A percentile compares a stretch with the other conserved stretches of the same genome.
Evolutionary conservation across 2,113 vertebrate species (phyloP).

Genomic region (Steatornis caripensis): DNA sequence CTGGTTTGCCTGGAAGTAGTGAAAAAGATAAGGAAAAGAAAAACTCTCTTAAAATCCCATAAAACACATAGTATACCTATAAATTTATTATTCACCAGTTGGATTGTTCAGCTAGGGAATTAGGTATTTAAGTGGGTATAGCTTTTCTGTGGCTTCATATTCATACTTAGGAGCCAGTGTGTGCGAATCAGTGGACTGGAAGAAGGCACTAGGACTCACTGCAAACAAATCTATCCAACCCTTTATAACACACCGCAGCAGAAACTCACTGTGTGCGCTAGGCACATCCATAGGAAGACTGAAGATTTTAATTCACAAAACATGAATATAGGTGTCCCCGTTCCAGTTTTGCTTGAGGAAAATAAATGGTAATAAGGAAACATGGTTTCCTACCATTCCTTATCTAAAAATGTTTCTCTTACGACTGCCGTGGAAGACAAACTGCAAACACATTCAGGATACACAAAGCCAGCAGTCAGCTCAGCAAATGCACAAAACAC

Average conservation of each 20-base stretch:
- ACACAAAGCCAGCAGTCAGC: not conserved
- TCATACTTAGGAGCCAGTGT: not conserved
- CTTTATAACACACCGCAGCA: not conserved
- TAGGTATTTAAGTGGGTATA: not conserved
- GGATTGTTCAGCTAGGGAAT: not conserved
- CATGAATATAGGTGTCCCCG: not conserved
- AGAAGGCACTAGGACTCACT: not conserved
- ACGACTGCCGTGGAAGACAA: not conserved
- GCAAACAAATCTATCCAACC: not conserved
- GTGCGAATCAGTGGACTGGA: not conserved
- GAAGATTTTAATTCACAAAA: not conserved
- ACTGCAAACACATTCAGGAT: not conserved
- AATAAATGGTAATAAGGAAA: not conserved
- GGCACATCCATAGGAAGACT: not conserved
- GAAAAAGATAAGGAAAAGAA: not conserved
- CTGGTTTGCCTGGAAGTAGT: not conserved
- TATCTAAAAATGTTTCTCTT: not conserved
- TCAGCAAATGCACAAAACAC: not conserved
- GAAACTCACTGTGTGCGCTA: accelerated
- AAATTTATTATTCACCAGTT: not conserved
- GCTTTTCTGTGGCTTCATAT: not conserved
- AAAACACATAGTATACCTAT: not conserved
- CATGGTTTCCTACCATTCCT: not conserved
- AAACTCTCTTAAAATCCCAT: not conserved
- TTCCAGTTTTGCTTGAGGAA: not conserved